A percentile compares a stretch with the other conserved stretches of the same genome.
Conservation (phyloP, 2,113 vertebrate species). For the Laticauda colubrina region DNA sequence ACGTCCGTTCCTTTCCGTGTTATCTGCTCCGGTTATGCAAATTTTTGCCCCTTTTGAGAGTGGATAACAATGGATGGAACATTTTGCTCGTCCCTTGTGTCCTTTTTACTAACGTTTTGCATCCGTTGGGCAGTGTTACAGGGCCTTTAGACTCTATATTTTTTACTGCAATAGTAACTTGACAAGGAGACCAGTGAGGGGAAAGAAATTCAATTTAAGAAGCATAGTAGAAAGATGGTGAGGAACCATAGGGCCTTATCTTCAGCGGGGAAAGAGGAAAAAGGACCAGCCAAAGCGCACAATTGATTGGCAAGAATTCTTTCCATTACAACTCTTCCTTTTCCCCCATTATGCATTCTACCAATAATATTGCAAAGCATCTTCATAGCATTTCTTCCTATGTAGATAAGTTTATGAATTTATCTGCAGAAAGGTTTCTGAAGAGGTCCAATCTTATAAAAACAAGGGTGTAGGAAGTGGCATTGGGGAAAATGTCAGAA, state of each 20-base stretch:
- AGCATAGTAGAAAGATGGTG: neutral
- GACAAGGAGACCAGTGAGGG: neutral
- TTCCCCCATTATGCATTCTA: neutral
- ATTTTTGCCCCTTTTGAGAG: no score
- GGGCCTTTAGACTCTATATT: neutral
- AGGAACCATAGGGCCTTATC: neutral
- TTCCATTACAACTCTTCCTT: neutral
- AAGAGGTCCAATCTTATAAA: neutral
- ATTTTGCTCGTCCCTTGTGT: no score
- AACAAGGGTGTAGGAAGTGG: neutral
- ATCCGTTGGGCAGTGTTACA: no score
- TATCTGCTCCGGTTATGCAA: no score
- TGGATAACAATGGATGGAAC: no score
- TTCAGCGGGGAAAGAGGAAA: neutral
- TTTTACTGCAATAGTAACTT: neutral
- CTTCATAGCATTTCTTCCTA: neutral
- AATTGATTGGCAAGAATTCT: neutral
- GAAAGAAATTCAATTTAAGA: neutral
- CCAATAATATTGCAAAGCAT: neutral
- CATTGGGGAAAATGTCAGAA: neutral
- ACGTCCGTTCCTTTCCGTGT: no score
- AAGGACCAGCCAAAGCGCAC: neutral
- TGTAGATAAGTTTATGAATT: neutral
- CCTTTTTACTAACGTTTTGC: no score
- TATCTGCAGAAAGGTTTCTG: neutral